Conservation (phyloP, 1,140 invertebrate genomes). For the Ephestia elutella region DNA sequence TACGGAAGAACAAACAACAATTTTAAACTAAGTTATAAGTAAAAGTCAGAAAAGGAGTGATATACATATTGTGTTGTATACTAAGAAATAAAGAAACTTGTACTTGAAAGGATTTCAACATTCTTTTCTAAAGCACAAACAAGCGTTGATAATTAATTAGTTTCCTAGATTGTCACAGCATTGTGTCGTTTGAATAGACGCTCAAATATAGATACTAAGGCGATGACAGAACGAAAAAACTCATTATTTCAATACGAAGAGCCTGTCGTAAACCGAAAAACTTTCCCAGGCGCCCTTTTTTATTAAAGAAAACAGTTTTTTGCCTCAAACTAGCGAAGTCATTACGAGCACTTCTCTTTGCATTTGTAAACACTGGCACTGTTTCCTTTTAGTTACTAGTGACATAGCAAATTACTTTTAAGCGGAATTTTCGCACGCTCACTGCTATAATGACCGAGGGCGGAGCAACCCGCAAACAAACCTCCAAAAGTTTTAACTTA, state of each 20-base stretch:
- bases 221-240: not conserved
- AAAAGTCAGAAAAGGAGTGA: no score
- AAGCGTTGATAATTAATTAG: no score
- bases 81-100: no score
- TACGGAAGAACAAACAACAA: no score
- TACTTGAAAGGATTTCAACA: no score
- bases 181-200: no score
- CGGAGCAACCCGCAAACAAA: constrained; percentile 46
- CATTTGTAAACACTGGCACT: constrained; percentile 52
- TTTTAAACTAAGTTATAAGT: no score
- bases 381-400: constrained; percentile 36
- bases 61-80: no score
- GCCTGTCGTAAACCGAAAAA: not conserved
- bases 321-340: constrained; percentile 48
- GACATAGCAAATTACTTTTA: constrained; percentile 64
- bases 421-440: constrained; percentile 42
- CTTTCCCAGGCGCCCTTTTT: not conserved
- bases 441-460: constrained; percentile 46
- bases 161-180: no score
- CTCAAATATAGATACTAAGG: no score
- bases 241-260: not conserved
- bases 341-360: constrained; percentile 57
- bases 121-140: no score
- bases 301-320: constrained; percentile 12
- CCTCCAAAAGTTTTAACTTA: constrained; percentile 54